Evolutionary conservation across 1,140 invertebrate species (phyloP), one percentile per base, ranked within the genome.

Genomic region (Drosophila kanapiae): DNA sequence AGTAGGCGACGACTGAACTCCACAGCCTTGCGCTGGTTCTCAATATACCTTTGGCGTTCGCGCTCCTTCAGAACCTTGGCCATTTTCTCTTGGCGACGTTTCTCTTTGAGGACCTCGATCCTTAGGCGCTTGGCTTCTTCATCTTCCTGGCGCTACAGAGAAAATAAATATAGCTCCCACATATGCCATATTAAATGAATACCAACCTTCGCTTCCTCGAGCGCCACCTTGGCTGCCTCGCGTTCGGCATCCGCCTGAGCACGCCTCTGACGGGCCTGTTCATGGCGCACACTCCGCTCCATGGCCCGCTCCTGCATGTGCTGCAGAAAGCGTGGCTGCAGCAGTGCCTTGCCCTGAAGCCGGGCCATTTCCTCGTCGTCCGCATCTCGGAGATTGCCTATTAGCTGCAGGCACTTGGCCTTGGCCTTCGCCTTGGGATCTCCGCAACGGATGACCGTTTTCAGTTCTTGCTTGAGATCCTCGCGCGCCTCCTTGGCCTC

Each of bases 231-330:
- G 33, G 94, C 75, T 60, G 93, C 93, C 62, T 95, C 93, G 10
- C 94, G 93, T 61, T 95, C 94, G 63, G 95, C 94, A 75, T 95
- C 95, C 33, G 95, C 94, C 67, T 95, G 93, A 27, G 93, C 91
- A 49, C 95, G 93, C 35, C 95, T 92, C 91, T 95, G 95, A 54
- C 94, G 91, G 35, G 95, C 95, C 61, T 95, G 93, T 53, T 95
- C 94, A 69, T 95, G 94, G 72, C 94, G 94, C 78, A 95, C 93
- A 79, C 94, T 94, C 9, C 95, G 91, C 79, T 95, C 94, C 27
- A 94, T 83, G 6, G 95, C 95, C 71, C 95, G 93, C 56, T 95
- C 93, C 75, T 96, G 94, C 95, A 95, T 95, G 91, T 94, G 93
- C 93, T 94, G 94, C 53, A 95, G 75, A 71, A 95, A 94, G 69